phyloP scores from a whole-genome alignment of 1,140 invertebrate species.

The Hypsibius dujardini region DNA sequence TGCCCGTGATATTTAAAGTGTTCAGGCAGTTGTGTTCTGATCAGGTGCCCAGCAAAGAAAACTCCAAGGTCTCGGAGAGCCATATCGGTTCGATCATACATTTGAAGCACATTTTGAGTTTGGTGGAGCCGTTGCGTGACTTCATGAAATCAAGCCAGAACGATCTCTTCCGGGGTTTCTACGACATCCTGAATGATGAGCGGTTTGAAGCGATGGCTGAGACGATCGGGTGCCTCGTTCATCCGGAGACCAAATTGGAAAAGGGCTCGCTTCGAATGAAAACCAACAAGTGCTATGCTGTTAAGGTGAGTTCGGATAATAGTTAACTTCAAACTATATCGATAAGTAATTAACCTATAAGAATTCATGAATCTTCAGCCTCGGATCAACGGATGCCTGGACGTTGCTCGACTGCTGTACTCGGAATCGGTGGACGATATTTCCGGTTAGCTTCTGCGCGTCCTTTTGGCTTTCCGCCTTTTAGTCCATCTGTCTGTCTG shows the following conservation, averaged over 20 bases:
- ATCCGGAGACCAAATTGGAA: conserved; percentile 51
- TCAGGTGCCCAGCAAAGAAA: conserved; percentile 41
- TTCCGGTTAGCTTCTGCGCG: conserved; percentile 36
- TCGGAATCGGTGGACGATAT: conserved; percentile 59
- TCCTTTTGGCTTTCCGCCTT: no score
- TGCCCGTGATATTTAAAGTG: no score
- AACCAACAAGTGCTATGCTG: conserved; percentile 62
- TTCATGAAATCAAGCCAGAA: conserved; percentile 41
- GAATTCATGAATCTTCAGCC: not conserved
- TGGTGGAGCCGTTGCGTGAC: conserved; percentile 46
- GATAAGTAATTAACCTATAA: not conserved
- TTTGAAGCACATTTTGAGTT: conserved; percentile 56
- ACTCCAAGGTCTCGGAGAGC: conserved; percentile 43
- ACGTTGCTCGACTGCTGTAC: conserved; percentile 56
- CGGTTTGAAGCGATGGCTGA: conserved; percentile 42
- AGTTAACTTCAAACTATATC: conserved; percentile 15
- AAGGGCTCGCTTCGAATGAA: conserved; percentile 46
- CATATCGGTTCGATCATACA: conserved; percentile 59
- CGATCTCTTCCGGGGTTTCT: conserved; percentile 42
- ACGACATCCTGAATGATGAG: conserved; percentile 39
- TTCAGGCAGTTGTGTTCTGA: conserved; percentile 30
- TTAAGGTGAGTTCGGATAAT: conserved; percentile 40
- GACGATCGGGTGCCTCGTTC: conserved; percentile 47
- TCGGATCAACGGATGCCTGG: conserved; percentile 49
- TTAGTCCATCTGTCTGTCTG: no score